Evolutionary conservation across 2,888 invertebrate genomes (phyloP).

Genomic region (Cantharis lateralis): DNA sequence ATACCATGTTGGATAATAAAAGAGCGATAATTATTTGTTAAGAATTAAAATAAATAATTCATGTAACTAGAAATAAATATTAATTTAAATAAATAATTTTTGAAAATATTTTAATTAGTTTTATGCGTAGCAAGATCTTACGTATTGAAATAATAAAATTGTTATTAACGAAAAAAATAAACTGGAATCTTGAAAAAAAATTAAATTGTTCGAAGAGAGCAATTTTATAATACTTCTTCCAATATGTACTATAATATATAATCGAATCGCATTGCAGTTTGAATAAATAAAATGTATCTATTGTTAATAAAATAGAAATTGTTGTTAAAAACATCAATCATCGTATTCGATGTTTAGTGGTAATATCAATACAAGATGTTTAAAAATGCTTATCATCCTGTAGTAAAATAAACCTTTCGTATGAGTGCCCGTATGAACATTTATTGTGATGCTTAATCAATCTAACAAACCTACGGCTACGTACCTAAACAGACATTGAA

Average conservation of each 20-base stretch:
- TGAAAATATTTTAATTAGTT: too few relatives aligned
- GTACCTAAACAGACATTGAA: not conserved
- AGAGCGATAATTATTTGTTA: too few relatives aligned
- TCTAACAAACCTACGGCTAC: not conserved
- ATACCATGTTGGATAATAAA: too few relatives aligned
- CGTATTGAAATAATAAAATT: not conserved
- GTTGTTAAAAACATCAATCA: not conserved
- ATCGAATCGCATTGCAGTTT: not conserved
- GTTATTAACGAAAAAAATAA: too few relatives aligned
- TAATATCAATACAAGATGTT: not conserved
- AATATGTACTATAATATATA: not conserved
- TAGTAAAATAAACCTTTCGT: not conserved
- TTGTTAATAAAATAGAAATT: not conserved
- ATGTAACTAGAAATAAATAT: too few relatives aligned
- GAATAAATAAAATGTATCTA: not conserved
- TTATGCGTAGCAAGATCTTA: not conserved
- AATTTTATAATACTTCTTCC: not conserved
- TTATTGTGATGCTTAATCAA: not conserved
- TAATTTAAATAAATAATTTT: too few relatives aligned
- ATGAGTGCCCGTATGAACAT: not conserved
- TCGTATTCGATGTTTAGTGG: not conserved
- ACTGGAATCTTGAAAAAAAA: not conserved
- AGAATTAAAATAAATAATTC: too few relatives aligned
- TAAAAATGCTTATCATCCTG: not conserved
- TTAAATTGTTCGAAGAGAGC: not conserved